Conservation (phyloP, 35 echinoderm and acorn worm species). For the Stichopus chloronotus region DNA sequence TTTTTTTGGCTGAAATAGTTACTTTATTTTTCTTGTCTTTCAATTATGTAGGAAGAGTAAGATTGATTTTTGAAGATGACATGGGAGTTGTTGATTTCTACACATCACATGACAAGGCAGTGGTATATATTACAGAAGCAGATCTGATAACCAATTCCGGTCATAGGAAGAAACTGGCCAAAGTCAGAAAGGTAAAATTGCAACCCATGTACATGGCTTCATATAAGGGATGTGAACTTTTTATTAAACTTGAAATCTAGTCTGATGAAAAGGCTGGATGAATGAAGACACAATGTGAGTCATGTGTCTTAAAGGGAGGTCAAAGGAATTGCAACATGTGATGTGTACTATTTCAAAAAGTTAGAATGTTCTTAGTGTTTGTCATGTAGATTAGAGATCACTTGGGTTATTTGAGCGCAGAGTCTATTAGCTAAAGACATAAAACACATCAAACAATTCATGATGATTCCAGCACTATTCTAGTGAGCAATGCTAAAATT, state of each 20-base stretch:
- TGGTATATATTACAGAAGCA: constrained; percentile 86
- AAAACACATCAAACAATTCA: no score
- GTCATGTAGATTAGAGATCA: no score
- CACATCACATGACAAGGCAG: constrained; percentile 76
- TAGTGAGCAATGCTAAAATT: no score
- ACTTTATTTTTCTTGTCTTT: not conserved
- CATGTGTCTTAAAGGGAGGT: no score
- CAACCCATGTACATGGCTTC: not conserved
- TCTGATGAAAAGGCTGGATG: not conserved
- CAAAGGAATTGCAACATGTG: no score
- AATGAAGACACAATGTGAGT: not conserved
- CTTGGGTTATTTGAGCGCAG: no score
- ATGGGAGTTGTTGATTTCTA: constrained; percentile 92
- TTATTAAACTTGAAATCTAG: not conserved
- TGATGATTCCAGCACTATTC: no score
- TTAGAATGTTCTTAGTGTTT: no score
- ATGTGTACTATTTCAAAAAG: no score
- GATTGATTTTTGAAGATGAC: constrained; percentile 78
- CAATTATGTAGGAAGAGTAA: constrained; percentile 64
- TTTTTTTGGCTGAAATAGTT: no score
- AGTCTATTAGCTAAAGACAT: no score
- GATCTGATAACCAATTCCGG: constrained; percentile 76
- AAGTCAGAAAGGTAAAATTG: constrained; percentile 84
- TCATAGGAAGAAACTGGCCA: constrained; percentile 80
- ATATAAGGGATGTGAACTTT: not conserved